These are phyloP conservation scores for Eretmochelys imbricata DNA, from an alignment of 2,113 vertebrate species.

Conservation along the genomic window DNA sequence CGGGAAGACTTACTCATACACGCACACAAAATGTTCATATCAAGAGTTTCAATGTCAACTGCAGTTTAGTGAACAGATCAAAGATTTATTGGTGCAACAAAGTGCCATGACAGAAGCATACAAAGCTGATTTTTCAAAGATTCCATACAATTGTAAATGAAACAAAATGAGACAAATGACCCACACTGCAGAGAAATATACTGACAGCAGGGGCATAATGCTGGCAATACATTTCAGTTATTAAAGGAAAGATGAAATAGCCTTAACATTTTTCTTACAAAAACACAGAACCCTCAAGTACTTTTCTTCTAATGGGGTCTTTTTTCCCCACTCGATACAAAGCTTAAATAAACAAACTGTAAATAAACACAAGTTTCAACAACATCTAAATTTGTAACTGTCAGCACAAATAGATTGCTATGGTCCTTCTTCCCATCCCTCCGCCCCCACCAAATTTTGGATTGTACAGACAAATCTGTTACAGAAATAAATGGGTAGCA, in stretches of 20 bases:
- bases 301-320: neutral
- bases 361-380: neutral
- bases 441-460: neutral
- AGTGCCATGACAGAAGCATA: neutral
- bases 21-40: neutral
- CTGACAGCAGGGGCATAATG: neutral
- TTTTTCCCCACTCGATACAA: neutral
- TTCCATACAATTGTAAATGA: neutral
- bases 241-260: neutral
- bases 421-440: neutral
- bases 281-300: neutral
- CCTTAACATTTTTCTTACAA: neutral
- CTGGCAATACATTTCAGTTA: neutral
- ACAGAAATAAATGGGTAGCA: neutral
- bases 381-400: neutral
- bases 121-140: conserved; percentile 22
- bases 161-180: neutral
- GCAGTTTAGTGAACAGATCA: conserved; percentile 1
- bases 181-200: neutral
- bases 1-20: neutral
- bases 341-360: neutral
- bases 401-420: neutral
- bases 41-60: conserved; percentile 6
- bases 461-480: neutral
- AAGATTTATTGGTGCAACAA: conserved; percentile 8